Percentiles rank a stretch among this genome's conserved stretches.
Evolutionary conservation across 1,140 invertebrate species (phyloP).

Genomic region (Saccostrea glomerata): DNA sequence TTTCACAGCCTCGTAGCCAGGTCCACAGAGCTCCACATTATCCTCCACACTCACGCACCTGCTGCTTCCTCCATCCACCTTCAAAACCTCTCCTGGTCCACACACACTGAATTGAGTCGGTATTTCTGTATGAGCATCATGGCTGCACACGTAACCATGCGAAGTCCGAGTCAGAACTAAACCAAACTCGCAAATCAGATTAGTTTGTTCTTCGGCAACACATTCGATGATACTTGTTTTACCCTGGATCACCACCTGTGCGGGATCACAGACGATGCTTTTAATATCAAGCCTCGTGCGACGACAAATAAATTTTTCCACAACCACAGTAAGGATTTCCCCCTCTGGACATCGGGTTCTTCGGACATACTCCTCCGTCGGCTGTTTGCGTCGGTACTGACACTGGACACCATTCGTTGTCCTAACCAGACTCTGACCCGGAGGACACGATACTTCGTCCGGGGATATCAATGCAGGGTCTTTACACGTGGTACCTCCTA

Average conservation of each 20-base stretch:
- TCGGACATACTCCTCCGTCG: neutral
- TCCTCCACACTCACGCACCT: conserved; percentile 19
- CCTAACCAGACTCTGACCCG: neutral
- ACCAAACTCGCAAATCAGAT: conserved; percentile 30
- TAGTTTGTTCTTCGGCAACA: conserved; percentile 17
- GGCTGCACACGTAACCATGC: conserved; percentile 1
- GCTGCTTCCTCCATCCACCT: neutral
- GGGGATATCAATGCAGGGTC: conserved; percentile 10
- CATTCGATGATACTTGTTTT: conserved; percentile 10
- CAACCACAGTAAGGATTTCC: conserved; percentile 40
- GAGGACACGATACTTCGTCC: conserved; percentile 36
- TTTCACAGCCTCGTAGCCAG: neutral
- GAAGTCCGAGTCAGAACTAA: neutral
- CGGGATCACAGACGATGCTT: neutral
- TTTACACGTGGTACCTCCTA: conserved; percentile 23
- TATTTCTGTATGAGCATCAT: neutral
- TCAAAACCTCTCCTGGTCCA: conserved; percentile 8
- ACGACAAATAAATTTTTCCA: conserved; percentile 41
- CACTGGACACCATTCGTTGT: conserved; percentile 27
- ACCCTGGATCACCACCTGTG: neutral
- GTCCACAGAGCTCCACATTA: conserved; percentile 24
- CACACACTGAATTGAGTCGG: neutral
- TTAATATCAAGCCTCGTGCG: neutral
- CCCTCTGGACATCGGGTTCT: neutral
- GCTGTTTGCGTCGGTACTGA: neutral